A percentile compares a stretch with the other conserved stretches of the same genome.
Conservation (phyloP, 2,888 invertebrate genomes). For the Tipula confusa region DNA sequence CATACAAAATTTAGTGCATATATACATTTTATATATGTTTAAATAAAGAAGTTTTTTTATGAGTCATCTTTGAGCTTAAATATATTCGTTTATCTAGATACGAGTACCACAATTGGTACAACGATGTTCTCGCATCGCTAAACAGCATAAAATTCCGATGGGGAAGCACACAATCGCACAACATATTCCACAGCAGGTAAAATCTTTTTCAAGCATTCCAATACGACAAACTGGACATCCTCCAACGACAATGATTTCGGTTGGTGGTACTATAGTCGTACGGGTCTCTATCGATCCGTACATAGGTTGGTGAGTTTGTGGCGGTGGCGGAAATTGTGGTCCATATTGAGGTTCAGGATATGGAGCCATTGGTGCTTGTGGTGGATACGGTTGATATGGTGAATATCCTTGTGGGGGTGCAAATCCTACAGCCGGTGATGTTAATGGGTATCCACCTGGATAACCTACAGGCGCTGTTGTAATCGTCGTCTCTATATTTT, state of each 20-base stretch:
- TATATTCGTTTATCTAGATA: too few species aligned
- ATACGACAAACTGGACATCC: constrained; percentile 87
- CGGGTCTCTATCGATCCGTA: constrained; percentile 56
- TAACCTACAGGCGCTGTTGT: background rate
- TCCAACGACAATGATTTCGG: constrained; percentile 77
- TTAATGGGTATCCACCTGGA: background rate
- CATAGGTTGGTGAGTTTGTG: constrained; percentile 8
- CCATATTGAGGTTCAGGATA: background rate
- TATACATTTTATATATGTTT: background rate
- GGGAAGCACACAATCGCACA: constrained; percentile 87
- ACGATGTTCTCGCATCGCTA: constrained; percentile 75
- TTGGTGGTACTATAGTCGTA: constrained; percentile 60
- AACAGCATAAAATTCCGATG: constrained; percentile 78
- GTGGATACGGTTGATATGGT: background rate
- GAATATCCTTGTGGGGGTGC: background rate
- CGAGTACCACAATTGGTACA: constrained; percentile 81
- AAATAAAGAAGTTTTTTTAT: background rate
- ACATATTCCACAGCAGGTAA: constrained; percentile 74
- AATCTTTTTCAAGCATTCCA: constrained; percentile 82
- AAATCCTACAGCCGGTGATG: background rate
- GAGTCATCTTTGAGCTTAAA: background rate
- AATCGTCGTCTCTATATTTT: background rate
- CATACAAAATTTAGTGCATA: background rate
- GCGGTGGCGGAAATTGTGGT: background rate
- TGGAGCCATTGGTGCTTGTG: background rate